phyloP scores from a whole-genome alignment of 2,797 vertebrate species.

The Enteromius argenteus region DNA sequence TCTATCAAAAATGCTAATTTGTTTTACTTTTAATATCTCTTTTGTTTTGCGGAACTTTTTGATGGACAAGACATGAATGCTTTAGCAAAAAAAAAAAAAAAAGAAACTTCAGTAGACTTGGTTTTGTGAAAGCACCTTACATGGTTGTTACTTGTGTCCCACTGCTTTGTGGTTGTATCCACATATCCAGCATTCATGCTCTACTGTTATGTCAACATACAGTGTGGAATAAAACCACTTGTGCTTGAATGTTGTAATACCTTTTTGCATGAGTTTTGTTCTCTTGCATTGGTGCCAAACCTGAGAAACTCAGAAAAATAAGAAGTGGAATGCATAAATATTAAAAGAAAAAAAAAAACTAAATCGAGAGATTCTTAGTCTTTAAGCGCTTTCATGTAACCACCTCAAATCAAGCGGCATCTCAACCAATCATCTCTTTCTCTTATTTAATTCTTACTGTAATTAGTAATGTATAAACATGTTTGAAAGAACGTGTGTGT shows the following conservation, averaged over 20 bases:
- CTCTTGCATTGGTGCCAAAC: background rate
- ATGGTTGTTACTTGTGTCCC: conserved; percentile 2
- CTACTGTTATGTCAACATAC: conserved; percentile 43
- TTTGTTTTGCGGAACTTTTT: background rate
- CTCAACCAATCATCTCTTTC: background rate
- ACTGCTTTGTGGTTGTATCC: conserved; percentile 10
- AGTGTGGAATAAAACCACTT: conserved; percentile 33
- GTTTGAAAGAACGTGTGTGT: background rate
- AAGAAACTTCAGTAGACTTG: background rate
- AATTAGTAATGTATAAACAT: background rate
- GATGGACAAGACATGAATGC: conserved; percentile 3
- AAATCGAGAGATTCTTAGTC: background rate
- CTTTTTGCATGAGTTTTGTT: conserved; percentile 16
- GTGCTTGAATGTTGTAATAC: conserved; percentile 34
- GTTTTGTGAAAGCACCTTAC: conserved; percentile 1
- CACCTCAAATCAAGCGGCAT: background rate
- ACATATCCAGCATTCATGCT: conserved; percentile 45
- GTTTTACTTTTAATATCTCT: background rate
- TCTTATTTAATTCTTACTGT: too few species aligned
- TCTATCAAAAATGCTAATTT: background rate
- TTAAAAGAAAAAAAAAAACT: background rate
- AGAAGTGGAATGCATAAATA: background rate
- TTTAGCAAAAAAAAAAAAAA: background rate
- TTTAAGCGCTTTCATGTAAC: background rate
- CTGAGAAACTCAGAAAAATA: background rate